These are phyloP conservation scores for Gymnopithys bicolor DNA, from an alignment of 2,797 vertebrate species.

Conservation along the genomic window DNA sequence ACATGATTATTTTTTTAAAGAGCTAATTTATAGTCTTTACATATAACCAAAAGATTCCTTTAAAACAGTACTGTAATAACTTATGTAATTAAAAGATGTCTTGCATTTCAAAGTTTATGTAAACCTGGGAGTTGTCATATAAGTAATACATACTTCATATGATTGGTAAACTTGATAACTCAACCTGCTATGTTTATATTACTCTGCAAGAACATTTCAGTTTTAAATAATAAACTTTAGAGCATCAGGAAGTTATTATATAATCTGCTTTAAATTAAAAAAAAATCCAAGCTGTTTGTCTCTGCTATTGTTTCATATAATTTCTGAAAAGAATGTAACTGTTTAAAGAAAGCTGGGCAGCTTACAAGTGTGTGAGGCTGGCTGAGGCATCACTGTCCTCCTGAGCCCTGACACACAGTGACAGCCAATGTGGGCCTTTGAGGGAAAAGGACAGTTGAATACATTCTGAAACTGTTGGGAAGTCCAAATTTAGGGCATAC, in stretches of 20 bases:
- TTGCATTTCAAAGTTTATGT: conserved; percentile 20
- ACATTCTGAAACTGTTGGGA: neutral
- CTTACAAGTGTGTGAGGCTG: neutral
- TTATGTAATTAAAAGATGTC: conserved; percentile 63
- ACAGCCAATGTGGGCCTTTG: fast-evolving
- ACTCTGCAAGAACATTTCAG: neutral
- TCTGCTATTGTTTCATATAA: neutral
- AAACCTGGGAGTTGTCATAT: neutral
- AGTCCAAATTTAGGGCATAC: neutral
- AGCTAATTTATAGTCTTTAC: conserved; percentile 70
- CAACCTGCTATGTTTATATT: conserved; percentile 3
- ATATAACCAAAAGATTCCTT: conserved; percentile 65
- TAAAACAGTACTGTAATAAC: conserved; percentile 76
- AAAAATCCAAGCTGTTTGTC: neutral
- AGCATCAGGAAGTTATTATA: neutral
- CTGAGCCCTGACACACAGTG: neutral
- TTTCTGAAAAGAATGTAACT: neutral
- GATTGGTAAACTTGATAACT: neutral
- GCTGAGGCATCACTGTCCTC: fast-evolving
- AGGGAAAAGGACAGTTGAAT: neutral
- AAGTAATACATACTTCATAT: neutral
- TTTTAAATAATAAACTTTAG: conserved; percentile 24
- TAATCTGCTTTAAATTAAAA: conserved; percentile 23
- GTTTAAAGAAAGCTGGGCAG: neutral
- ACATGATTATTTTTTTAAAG: conserved; percentile 77